Evolutionary conservation across 2,113 vertebrate genomes (phyloP).

Genomic region (Antigone vipio): DNA sequence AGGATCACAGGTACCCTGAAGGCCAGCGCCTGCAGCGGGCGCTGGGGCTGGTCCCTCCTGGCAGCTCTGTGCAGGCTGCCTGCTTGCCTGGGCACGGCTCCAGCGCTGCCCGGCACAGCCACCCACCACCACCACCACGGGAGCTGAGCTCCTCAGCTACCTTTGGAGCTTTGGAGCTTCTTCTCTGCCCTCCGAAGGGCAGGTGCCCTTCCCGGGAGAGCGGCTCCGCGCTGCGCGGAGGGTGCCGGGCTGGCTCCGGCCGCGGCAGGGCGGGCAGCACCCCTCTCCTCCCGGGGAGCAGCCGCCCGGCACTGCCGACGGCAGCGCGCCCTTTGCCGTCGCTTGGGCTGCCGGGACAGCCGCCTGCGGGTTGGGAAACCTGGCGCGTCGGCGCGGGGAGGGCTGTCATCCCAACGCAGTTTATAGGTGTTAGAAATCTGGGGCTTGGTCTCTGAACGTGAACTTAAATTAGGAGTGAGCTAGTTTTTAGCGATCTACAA

Average conservation of each 20-base stretch:
- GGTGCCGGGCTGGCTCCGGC: fast-evolving
- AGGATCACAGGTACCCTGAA: not conserved
- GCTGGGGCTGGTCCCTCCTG: not conserved
- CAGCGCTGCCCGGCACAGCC: not conserved
- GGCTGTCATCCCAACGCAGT: not conserved
- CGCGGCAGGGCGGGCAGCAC: not conserved
- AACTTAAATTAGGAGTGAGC: not conserved
- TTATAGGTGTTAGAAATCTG: not conserved
- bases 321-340: fast-evolving
- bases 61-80: not conserved
- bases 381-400: not conserved
- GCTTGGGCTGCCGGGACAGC: not conserved
- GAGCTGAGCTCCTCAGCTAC: not conserved
- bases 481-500: not conserved
- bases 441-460: not conserved
- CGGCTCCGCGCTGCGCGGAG: fast-evolving
- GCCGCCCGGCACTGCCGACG: fast-evolving
- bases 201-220: not conserved
- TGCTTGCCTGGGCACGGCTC: not conserved
- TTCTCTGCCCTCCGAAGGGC: not conserved
- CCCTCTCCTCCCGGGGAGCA: not conserved
- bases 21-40: not conserved
- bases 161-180: not conserved
- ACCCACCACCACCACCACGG: too few species aligned
- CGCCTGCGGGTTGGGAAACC: not conserved